Evolutionary conservation across 2,113 vertebrate genomes (phyloP).

Genomic region (Erythrocercus mccallii): DNA sequence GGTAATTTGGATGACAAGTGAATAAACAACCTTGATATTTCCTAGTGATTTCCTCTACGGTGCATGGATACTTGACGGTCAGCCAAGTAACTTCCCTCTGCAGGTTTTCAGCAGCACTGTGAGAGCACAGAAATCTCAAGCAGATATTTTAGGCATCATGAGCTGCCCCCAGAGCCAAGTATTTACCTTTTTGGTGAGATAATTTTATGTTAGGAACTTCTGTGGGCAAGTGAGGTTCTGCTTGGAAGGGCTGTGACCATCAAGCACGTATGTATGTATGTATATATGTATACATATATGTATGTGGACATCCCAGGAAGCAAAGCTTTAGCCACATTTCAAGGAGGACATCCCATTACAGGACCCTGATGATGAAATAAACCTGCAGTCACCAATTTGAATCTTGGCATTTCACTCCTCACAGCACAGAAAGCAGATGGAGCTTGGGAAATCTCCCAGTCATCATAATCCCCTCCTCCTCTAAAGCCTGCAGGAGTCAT

Average conservation of each 20-base stretch:
- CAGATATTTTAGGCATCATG: background rate
- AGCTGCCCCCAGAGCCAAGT: background rate
- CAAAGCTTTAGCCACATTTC: background rate
- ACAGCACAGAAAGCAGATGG: background rate
- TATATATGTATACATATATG: accelerated
- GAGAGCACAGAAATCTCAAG: background rate
- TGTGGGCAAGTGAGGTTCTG: accelerated
- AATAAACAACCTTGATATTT: background rate
- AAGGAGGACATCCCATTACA: background rate
- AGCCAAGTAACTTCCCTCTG: background rate
- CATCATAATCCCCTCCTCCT: background rate
- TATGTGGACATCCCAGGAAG: background rate
- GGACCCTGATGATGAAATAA: background rate
- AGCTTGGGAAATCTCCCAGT: accelerated
- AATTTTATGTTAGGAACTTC: background rate
- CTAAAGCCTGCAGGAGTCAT: background rate
- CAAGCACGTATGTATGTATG: background rate
- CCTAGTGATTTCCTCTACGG: background rate
- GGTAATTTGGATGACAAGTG: background rate
- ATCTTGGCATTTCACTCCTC: background rate
- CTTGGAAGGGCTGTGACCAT: background rate
- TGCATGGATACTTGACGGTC: background rate
- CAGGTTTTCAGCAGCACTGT: background rate
- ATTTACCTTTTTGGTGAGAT: background rate
- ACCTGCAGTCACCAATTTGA: background rate